These are phyloP conservation scores for Altica lythri DNA, from an alignment of 2,888 invertebrate species.

Conservation along the genomic window DNA sequence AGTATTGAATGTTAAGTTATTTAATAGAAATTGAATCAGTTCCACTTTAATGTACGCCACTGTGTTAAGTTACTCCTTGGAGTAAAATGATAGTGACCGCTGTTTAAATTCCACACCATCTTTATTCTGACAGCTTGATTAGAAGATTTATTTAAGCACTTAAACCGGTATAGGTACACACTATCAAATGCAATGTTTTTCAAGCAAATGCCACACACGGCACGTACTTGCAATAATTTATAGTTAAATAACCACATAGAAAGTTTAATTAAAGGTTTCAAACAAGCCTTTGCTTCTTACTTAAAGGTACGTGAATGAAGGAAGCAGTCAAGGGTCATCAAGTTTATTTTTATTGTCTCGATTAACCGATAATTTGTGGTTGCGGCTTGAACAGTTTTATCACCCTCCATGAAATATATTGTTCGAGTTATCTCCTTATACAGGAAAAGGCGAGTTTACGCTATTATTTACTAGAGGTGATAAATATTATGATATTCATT, in stretches of 20 bases:
- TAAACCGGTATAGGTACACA: conserved; percentile 16
- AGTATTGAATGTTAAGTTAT: too few species aligned
- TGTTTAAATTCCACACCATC: conserved; percentile 17
- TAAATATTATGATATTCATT: too few species aligned
- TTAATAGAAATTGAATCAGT: too few species aligned
- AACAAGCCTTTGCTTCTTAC: conserved; percentile 19
- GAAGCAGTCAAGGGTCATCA: not conserved
- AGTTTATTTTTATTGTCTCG: not conserved
- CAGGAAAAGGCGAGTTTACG: too few species aligned
- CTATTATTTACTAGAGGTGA: too few species aligned
- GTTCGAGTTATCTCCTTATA: too few species aligned
- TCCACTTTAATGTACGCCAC: too few species aligned
- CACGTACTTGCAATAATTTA: conserved; percentile 26
- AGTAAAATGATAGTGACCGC: conserved; percentile 5
- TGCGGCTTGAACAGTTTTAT: too few species aligned
- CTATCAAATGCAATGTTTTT: conserved; percentile 27
- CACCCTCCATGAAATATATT: too few species aligned
- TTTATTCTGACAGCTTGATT: conserved; percentile 28
- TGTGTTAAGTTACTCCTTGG: not conserved
- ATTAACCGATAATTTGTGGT: too few species aligned
- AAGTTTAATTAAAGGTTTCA: conserved; percentile 20
- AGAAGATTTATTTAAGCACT: conserved; percentile 24
- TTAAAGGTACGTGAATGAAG: too few species aligned
- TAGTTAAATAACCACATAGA: conserved; percentile 25
- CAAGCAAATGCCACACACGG: conserved; percentile 19